phyloP scores from a whole-genome alignment of 2,888 invertebrate genomes.

The Ornithoptera alexandrae region DNA sequence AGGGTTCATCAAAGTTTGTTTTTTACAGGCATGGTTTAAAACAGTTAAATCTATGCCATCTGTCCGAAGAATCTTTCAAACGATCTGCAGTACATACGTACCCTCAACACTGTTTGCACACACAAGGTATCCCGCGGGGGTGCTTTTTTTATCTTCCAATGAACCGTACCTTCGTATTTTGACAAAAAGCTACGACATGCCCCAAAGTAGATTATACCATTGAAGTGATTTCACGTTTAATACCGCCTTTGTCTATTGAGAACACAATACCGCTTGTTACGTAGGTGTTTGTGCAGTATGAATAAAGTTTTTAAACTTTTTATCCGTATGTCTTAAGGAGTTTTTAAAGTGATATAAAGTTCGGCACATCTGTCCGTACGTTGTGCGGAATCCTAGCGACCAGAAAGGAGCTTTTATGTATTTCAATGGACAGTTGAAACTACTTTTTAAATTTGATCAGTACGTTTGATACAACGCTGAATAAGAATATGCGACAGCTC shows the following conservation, averaged over 20 bases:
- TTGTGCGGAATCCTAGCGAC: slow-evolving; percentile 54
- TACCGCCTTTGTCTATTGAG: slow-evolving; percentile 60
- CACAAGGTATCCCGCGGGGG: slow-evolving; percentile 69
- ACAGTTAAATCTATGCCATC: slow-evolving; percentile 47
- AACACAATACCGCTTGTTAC: slow-evolving; percentile 62
- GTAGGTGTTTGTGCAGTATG: slow-evolving; percentile 71
- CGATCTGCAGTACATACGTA: slow-evolving; percentile 11
- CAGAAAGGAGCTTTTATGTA: slow-evolving; percentile 39
- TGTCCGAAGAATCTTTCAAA: slow-evolving; percentile 42
- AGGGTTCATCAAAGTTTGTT: not conserved
- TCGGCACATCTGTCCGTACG: slow-evolving; percentile 65
- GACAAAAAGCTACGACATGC: slow-evolving; percentile 72
- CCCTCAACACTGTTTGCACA: slow-evolving; percentile 60
- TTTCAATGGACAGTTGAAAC: slow-evolving; percentile 32
- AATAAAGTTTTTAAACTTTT: slow-evolving; percentile 61
- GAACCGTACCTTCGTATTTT: slow-evolving; percentile 64
- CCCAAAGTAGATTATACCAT: slow-evolving; percentile 76
- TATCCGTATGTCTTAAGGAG: slow-evolving; percentile 48
- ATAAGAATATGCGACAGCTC: not conserved
- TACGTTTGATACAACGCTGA: not conserved
- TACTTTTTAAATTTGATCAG: slow-evolving; percentile 6
- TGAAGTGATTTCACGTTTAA: slow-evolving; percentile 74
- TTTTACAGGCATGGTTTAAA: not conserved
- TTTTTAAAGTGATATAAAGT: slow-evolving; percentile 53
- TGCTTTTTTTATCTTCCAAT: slow-evolving; percentile 66